phyloP scores from a whole-genome alignment of 1,140 invertebrate species.

The Rhyzopertha dominica region DNA sequence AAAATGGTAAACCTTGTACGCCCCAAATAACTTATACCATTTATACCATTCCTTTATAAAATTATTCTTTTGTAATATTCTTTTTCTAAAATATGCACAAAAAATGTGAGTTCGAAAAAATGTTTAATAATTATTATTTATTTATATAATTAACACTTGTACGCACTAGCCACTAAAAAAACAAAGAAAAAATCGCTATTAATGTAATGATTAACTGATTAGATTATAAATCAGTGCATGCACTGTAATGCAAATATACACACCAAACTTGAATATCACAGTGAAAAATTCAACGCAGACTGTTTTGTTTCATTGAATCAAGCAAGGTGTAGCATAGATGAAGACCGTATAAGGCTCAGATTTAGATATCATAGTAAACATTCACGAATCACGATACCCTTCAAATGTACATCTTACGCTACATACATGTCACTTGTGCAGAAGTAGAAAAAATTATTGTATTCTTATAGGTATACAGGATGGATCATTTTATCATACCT shows the following conservation, averaged over 20 bases:
- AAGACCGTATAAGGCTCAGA: conserved; percentile 8
- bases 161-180: conserved; percentile 11
- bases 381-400: no score
- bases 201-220: no score
- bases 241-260: conserved; percentile 32
- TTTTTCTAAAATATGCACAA: conserved; percentile 9
- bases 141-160: conserved; percentile 7
- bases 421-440: not conserved
- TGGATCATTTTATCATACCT: no score
- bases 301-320: conserved; percentile 9
- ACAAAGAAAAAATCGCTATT: conserved; percentile 31
- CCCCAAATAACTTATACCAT: conserved; percentile 1
- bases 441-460: not conserved
- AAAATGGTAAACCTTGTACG: no score
- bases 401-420: not conserved
- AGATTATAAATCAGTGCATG: no score
- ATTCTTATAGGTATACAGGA: conserved; percentile 22
- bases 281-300: conserved; percentile 26
- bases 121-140: not conserved
- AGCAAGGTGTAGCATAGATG: conserved; percentile 5
- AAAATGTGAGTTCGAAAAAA: not conserved
- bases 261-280: conserved; percentile 39
- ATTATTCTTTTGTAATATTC: conserved; percentile 3
- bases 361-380: no score
- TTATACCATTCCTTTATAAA: conserved; percentile 5